Conservation (phyloP, 2,797 vertebrate species). For the Gymnocypris eckloni region DNA sequence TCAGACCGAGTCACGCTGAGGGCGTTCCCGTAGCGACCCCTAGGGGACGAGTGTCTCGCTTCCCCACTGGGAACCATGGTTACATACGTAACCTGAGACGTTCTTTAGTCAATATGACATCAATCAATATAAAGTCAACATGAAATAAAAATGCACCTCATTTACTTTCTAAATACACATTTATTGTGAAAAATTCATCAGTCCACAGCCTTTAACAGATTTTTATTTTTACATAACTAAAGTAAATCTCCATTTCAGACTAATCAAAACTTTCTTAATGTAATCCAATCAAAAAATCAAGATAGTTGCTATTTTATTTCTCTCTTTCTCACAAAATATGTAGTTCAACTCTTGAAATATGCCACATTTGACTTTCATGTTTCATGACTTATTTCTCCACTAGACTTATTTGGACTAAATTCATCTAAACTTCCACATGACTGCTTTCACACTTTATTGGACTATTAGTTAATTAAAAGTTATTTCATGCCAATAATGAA, state of each 20-base stretch:
- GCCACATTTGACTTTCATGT: background rate
- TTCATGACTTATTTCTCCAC: background rate
- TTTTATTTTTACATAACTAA: too few species aligned
- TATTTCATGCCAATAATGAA: conserved; percentile 62
- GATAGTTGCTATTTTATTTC: background rate
- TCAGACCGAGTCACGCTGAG: too few species aligned
- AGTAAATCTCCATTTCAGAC: background rate
- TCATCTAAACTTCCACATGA: conserved; percentile 32
- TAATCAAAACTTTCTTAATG: background rate
- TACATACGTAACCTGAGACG: too few species aligned
- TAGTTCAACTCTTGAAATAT: background rate
- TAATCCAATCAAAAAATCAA: background rate
- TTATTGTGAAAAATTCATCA: too few species aligned
- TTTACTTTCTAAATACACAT: background rate
- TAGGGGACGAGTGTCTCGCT: too few species aligned
- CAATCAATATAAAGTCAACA: background rate
- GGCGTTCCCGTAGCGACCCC: too few species aligned
- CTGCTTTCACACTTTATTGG: conserved; percentile 50
- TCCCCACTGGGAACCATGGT: too few species aligned
- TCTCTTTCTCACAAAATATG: background rate
- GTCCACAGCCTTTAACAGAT: background rate
- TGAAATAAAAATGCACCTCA: background rate
- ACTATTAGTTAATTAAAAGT: conserved; percentile 62
- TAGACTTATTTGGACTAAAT: background rate
- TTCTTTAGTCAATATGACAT: background rate